Percentiles rank a stretch among this genome's conserved stretches.
Evolutionary conservation across 1,140 invertebrate species (phyloP).

Genomic region (Amphibalanus amphitrite): DNA sequence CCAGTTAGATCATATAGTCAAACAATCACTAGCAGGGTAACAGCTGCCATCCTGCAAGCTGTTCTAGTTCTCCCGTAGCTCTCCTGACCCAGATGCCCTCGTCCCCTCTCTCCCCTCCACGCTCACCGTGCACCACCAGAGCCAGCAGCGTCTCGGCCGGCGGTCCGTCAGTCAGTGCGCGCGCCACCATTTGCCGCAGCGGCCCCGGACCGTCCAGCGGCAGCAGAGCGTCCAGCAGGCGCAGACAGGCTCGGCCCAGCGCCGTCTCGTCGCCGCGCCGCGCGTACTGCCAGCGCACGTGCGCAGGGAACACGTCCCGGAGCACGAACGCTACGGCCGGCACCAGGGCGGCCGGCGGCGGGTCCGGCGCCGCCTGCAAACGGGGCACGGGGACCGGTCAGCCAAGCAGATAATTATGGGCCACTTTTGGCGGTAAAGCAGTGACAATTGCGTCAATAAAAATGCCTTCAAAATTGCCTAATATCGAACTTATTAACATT

Average conservation of each 20-base stretch:
- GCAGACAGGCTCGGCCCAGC: slow-evolving; percentile 8
- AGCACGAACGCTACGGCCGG: slow-evolving; percentile 9
- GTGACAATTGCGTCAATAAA: too few species aligned
- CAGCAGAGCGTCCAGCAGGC: neutral
- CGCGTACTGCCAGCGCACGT: slow-evolving; percentile 11
- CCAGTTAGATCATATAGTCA: too few species aligned
- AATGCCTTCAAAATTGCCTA: too few species aligned
- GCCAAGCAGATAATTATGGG: too few species aligned
- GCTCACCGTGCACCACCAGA: neutral
- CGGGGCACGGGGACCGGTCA: neutral
- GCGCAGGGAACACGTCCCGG: slow-evolving; percentile 12
- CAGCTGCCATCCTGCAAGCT: too few species aligned
- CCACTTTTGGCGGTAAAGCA: too few species aligned
- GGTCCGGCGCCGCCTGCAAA: neutral
- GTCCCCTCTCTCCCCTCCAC: too few species aligned
- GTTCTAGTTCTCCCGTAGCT: too few species aligned
- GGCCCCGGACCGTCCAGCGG: neutral
- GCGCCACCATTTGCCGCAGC: neutral
- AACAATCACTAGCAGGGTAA: too few species aligned
- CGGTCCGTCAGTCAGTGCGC: neutral
- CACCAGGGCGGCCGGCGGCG: neutral
- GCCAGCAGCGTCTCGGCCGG: neutral
- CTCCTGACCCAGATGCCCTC: too few species aligned
- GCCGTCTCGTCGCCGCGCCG: neutral
- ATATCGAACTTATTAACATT: too few species aligned